Base-by-base conservation (phyloP, 2,113 vertebrate genomes). In the Peromyscus californicus region DNA sequence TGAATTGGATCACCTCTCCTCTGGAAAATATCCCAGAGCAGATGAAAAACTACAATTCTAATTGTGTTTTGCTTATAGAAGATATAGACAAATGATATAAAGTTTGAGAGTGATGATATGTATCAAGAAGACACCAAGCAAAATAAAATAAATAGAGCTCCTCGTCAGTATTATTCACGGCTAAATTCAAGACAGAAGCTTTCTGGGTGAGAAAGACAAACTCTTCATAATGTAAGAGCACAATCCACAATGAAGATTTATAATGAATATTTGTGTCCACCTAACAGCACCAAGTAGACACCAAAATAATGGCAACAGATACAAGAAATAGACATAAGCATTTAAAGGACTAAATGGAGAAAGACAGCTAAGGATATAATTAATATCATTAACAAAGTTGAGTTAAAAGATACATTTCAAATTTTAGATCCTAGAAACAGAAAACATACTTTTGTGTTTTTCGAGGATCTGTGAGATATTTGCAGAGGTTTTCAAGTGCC, bases 331-430 rank as follows among this genome's bases (percentile, higher is more conserved):
- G 75, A 21, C 24, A 31, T 4, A 88, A 88, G 51, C 3, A 96
- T 36, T 84, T 91, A 91, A 54, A 9, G 95, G 67, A 89, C 79
- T 92, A 82, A 95, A 59, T 48, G 16, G 42, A 84, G 84, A 92
- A 85, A 95, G 89, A 93, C 29, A 90, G 89, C 42, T 82, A 90
- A 85, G 57, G 42, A 79, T 63, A 88, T 72, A 97, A 93, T 75
- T 96, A 75, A 92, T 65, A 93, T 26, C 63, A 89, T 61, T 96
- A 89, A 86, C 74, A 95, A 88, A 96, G 89, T 2, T 83, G n/a
- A 88, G 48, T 91, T 93, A 70, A 94, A 65, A 85, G 65, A 80
- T 45, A 90, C 74, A 93, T 75, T 96, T 94, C 63, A 96, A 90
- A 95, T 86, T 94, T 80, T 95, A 17, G 54, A 85, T 63, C 36